phyloP scores from a whole-genome alignment of 1,140 invertebrate genomes.

The Macrobrachium nipponense region DNA sequence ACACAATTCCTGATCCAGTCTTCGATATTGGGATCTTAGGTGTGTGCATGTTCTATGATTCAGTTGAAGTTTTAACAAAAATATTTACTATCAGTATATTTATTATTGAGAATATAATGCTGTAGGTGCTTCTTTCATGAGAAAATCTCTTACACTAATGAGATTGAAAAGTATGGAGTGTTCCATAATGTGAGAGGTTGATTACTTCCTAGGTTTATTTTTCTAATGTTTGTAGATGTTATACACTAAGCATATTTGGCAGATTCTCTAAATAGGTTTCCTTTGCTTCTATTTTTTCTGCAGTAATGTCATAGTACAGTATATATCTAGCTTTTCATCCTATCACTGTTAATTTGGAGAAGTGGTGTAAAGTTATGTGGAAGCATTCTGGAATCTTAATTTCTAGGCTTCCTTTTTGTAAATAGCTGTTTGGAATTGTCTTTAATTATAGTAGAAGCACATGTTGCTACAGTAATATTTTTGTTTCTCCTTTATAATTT shows the following conservation, averaged over 20 bases:
- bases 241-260: slow-evolving; percentile 32
- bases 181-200: slow-evolving; percentile 52
- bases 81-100: not conserved
- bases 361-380: slow-evolving; percentile 25
- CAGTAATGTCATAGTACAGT: slow-evolving; percentile 18
- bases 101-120: not conserved
- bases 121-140: slow-evolving; percentile 44
- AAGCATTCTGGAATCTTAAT: no score
- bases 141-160: slow-evolving; percentile 2
- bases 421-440: slow-evolving; percentile 50
- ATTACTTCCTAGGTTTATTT: slow-evolving; percentile 60
- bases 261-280: slow-evolving; percentile 23
- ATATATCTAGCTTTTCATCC: slow-evolving; percentile 49
- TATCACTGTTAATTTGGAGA: slow-evolving; percentile 52
- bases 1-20: slow-evolving; percentile 47
- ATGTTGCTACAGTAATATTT: slow-evolving; percentile 28
- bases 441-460: slow-evolving; percentile 13
- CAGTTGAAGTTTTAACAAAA: no score
- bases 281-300: slow-evolving; percentile 54
- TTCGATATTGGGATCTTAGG: not conserved
- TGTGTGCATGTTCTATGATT: not conserved
- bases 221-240: slow-evolving; percentile 58
- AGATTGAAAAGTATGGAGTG: slow-evolving; percentile 35
- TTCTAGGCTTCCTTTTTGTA: slow-evolving; percentile 38
- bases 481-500: no score